Conservation (phyloP, 2,888 invertebrate genomes). For the Fragum fragum region DNA sequence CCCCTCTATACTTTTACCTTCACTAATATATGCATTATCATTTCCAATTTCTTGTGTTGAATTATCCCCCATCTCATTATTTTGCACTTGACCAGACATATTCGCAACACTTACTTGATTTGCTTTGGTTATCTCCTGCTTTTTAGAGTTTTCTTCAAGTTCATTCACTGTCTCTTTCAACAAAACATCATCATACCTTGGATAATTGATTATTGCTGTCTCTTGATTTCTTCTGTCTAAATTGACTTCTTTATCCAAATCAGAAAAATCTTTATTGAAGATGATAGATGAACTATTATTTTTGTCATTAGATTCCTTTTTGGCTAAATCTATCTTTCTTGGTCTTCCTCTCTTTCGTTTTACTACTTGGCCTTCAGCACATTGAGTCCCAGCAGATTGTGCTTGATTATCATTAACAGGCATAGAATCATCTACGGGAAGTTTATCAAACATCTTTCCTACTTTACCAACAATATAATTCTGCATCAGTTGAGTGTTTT, state of each 20-base stretch:
- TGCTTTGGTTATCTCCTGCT: too few relatives aligned
- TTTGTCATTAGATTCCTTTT: neutral
- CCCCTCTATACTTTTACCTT: neutral
- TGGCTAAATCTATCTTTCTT: slow-evolving; percentile 28
- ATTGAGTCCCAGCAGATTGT: neutral
- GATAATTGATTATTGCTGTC: too few relatives aligned
- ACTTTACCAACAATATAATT: slow-evolving; percentile 62
- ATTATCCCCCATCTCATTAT: too few relatives aligned
- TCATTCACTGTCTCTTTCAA: too few relatives aligned
- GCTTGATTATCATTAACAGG: neutral
- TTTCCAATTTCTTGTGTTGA: neutral
- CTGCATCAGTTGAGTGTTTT: slow-evolving; percentile 63
- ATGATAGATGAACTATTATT: too few relatives aligned
- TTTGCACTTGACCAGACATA: too few relatives aligned
- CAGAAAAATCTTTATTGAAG: too few relatives aligned
- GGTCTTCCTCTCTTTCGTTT: slow-evolving; percentile 70
- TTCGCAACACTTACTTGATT: too few relatives aligned
- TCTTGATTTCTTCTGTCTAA: too few relatives aligned
- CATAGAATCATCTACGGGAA: neutral
- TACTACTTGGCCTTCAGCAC: neutral
- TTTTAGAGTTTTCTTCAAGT: too few relatives aligned
- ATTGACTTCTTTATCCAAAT: too few relatives aligned
- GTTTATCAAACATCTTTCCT: neutral
- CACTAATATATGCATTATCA: neutral
- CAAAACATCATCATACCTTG: too few relatives aligned